phyloP scores from a whole-genome alignment of 35 echinoderm and acorn worm species.

The Apostichopus californicus region DNA sequence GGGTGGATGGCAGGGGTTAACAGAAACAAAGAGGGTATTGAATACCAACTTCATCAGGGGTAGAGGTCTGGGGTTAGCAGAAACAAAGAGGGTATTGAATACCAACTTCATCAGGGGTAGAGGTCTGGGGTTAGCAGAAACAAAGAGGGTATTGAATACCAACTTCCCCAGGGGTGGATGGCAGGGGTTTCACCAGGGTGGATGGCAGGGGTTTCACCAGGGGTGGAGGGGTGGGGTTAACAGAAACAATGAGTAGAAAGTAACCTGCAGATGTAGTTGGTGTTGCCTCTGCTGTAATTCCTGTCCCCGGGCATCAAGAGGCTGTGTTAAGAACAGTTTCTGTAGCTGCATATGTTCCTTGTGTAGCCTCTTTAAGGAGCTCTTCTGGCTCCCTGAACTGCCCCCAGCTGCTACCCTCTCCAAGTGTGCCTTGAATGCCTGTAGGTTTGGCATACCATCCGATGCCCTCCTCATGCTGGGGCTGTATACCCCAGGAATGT shows the following conservation, averaged over 20 bases:
- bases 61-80: too few relatives aligned
- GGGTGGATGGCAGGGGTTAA: too few relatives aligned
- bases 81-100: too few relatives aligned
- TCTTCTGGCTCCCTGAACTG: conserved; percentile 77
- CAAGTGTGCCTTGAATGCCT: conserved; percentile 59
- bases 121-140: too few relatives aligned
- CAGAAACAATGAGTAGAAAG: neutral
- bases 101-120: too few relatives aligned
- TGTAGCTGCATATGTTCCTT: conserved; percentile 77
- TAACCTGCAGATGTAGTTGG: conserved; percentile 72
- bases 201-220: too few relatives aligned
- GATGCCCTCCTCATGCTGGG: conserved; percentile 69
- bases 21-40: too few relatives aligned
- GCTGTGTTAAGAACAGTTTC: conserved; percentile 67
- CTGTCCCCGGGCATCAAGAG: conserved; percentile 62
- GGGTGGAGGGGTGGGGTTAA: neutral
- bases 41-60: too few relatives aligned
- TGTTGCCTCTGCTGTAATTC: conserved; percentile 88
- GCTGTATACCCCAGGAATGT: conserved; percentile 62
- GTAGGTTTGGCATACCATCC: conserved; percentile 87
- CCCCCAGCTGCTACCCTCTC: conserved; percentile 56
- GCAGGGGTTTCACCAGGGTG: too few relatives aligned
- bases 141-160: too few relatives aligned
- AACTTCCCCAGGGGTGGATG: too few relatives aligned
- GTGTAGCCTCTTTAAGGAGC: conserved; percentile 90